These are phyloP conservation scores for Abscondita cerata DNA, from an alignment of 2,888 invertebrate species.

Conservation along the genomic window DNA sequence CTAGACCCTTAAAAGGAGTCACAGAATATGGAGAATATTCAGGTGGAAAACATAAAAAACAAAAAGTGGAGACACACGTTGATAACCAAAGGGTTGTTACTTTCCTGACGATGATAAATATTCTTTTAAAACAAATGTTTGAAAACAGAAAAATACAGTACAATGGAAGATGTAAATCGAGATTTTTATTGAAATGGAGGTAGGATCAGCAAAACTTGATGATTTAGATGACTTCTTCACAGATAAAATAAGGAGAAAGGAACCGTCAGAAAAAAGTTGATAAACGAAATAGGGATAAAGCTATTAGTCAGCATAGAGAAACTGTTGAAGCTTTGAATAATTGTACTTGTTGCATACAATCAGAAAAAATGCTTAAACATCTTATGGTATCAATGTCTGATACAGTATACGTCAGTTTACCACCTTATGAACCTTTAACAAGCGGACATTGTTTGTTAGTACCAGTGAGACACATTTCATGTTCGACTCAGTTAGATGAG, in stretches of 20 bases:
- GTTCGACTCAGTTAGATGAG: slow-evolving; percentile 88
- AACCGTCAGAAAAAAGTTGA: slow-evolving; percentile 67
- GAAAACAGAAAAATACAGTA: slow-evolving; percentile 81
- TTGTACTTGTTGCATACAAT: slow-evolving; percentile 86
- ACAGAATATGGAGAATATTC: slow-evolving; percentile 59
- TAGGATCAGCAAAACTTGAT: slow-evolving; percentile 70
- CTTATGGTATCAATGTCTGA: slow-evolving; percentile 81
- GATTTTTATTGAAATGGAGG: slow-evolving; percentile 77
- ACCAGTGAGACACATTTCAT: slow-evolving; percentile 81
- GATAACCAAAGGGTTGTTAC: slow-evolving; percentile 80
- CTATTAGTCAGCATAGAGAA: slow-evolving; percentile 76
- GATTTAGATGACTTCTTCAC: slow-evolving; percentile 88
- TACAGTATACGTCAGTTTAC: slow-evolving; percentile 85
- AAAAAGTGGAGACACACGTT: slow-evolving; percentile 74
- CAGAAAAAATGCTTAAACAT: slow-evolving; percentile 80
- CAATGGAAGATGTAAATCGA: slow-evolving; percentile 80
- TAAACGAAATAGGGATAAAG: slow-evolving; percentile 67
- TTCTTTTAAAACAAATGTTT: slow-evolving; percentile 84
- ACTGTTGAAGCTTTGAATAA: slow-evolving; percentile 75
- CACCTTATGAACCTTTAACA: slow-evolving; percentile 80
- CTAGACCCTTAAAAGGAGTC: slow-evolving; percentile 65
- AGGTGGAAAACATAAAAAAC: slow-evolving; percentile 59
- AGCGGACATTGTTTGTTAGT: slow-evolving; percentile 86
- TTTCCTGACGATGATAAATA: slow-evolving; percentile 91
- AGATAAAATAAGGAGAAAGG: slow-evolving; percentile 74